Percentiles rank a stretch among this genome's conserved stretches.
phyloP scores from a whole-genome alignment of 2,113 vertebrate genomes.

The Hippocampus barbouri region DNA sequence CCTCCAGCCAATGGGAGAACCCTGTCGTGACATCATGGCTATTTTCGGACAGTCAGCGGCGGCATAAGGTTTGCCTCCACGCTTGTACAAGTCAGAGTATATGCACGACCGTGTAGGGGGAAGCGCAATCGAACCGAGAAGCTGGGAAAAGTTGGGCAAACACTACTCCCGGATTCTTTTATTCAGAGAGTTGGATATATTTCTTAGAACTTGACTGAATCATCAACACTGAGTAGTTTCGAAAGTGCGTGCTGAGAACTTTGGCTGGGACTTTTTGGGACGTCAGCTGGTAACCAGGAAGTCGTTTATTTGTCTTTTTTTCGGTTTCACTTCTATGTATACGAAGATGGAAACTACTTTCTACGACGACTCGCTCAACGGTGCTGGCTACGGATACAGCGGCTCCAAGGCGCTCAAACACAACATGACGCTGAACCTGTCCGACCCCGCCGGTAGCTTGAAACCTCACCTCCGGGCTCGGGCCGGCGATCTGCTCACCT shows the following conservation, averaged over 20 bases:
- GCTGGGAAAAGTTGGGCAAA: constrained; percentile 23
- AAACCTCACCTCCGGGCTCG: constrained; percentile 94
- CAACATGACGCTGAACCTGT: constrained; percentile 95
- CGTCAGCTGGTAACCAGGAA: constrained; percentile 29
- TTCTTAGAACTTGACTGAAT: constrained; percentile 17
- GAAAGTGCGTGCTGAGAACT: constrained; percentile 28
- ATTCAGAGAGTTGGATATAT: constrained; percentile 28
- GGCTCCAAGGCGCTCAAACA: constrained; percentile 90
- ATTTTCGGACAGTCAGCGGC: constrained; percentile 91
- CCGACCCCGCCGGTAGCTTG: constrained; percentile 84
- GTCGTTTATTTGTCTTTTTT: constrained; percentile 37
- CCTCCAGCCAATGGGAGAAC: constrained; percentile 85
- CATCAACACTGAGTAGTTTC: constrained; percentile 38
- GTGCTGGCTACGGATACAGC: constrained; percentile 83
- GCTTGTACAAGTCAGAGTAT: constrained; percentile 82
- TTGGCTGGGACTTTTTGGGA: constrained; percentile 46
- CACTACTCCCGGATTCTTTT: constrained; percentile 16
- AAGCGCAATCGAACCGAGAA: constrained; percentile 12
- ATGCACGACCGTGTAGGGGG: constrained; percentile 58
- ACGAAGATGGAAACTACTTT: constrained; percentile 99
- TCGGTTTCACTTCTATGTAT: constrained; percentile 86
- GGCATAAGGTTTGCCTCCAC: constrained; percentile 92
- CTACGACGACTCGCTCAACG: constrained; percentile 96
- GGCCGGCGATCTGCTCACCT: constrained; percentile 88
- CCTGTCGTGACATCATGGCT: constrained; percentile 94